Percentiles rank a stretch among this genome's conserved stretches.
phyloP scores from a whole-genome alignment of 2,113 vertebrate genomes.

The Plecturocebus donacophilus region DNA sequence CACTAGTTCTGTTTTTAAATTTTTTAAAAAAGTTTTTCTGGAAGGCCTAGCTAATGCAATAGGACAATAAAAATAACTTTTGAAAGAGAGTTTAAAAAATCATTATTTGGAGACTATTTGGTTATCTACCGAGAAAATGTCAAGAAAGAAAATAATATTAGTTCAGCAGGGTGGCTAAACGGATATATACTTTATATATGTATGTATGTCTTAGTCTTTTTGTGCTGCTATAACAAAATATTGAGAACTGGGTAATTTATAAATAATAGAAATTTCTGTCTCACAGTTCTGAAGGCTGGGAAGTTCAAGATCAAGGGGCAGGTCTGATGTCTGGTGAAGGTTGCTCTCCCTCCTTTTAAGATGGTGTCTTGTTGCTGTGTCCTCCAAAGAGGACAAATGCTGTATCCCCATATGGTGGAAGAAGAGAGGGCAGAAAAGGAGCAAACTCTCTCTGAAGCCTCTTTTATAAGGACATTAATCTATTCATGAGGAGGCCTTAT shows the following conservation, averaged over 20 bases:
- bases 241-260: neutral
- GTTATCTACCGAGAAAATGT: neutral
- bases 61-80: slow-evolving; percentile 3
- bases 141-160: neutral
- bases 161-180: neutral
- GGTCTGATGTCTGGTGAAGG: neutral
- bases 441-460: neutral
- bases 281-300: neutral
- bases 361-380: neutral
- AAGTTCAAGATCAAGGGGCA: neutral
- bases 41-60: neutral
- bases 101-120: neutral
- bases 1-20: neutral
- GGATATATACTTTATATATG: neutral
- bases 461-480: neutral
- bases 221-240: neutral
- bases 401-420: neutral
- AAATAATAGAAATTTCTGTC: neutral
- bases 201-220: neutral
- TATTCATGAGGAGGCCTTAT: neutral
- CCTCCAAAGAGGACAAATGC: neutral
- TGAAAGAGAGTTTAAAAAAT: neutral
- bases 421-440: neutral
- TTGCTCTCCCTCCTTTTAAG: neutral
- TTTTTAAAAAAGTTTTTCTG: neutral